A percentile compares a stretch with the other conserved stretches of the same genome.
Conservation (phyloP, 2,888 invertebrate species). For the Aricia artaxerxes region DNA sequence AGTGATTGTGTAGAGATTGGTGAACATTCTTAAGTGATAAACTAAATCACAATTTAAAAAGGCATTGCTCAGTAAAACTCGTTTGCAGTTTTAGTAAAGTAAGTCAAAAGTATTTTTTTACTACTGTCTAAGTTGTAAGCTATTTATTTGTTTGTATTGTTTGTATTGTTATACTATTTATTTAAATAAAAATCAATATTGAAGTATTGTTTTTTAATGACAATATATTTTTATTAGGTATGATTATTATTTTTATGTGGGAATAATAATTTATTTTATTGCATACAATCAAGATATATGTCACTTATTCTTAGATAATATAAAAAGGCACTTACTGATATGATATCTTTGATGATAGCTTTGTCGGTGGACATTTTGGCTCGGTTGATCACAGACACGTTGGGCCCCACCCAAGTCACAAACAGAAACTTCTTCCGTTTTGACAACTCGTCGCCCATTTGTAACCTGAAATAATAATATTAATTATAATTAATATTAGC, state of each 20-base stretch:
- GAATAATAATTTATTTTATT: neutral
- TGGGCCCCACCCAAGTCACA: conserved; percentile 88
- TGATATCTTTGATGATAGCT: conserved; percentile 87
- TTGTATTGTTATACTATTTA: conserved; percentile 3
- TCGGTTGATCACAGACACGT: conserved; percentile 87
- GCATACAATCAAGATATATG: neutral
- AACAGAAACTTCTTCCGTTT: conserved; percentile 90
- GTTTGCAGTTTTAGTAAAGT: neutral
- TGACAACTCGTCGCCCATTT: conserved; percentile 91
- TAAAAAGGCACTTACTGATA: conserved; percentile 80
- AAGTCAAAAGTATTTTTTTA: neutral
- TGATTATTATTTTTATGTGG: neutral
- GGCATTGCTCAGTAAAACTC: neutral
- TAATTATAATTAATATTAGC: no score
- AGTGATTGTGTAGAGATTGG: neutral
- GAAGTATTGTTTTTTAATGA: neutral
- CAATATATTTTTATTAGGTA: neutral
- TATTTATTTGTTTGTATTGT: neutral
- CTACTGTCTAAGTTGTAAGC: neutral
- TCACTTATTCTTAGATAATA: neutral
- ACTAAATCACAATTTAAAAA: neutral
- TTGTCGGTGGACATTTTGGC: conserved; percentile 92
- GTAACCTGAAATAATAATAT: conserved; percentile 66
- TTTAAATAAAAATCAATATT: neutral
- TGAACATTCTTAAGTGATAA: neutral